A percentile compares a stretch with the other conserved stretches of the same genome.
These are phyloP conservation scores for Harpalus rubripes DNA, from an alignment of 2,888 invertebrate species.

Conservation along the genomic window DNA sequence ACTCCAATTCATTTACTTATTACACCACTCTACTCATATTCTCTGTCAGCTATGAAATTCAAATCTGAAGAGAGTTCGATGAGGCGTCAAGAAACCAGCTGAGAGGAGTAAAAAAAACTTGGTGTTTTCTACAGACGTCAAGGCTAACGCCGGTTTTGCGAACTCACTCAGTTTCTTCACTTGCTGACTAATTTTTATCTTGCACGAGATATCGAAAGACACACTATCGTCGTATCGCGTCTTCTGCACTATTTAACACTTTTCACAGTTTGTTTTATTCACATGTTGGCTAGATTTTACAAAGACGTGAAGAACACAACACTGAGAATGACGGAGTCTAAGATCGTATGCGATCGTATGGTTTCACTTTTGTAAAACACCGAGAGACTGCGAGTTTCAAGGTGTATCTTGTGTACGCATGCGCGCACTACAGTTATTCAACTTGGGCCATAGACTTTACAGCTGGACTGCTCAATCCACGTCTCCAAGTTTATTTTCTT, in stretches of 20 bases:
- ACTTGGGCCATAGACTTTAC: slow-evolving; percentile 70
- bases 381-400: slow-evolving; percentile 72
- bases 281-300: slow-evolving; percentile 24
- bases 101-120: slow-evolving; percentile 19
- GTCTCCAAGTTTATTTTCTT: neutral
- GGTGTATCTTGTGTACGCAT: slow-evolving; percentile 73
- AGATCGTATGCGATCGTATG: slow-evolving; percentile 72
- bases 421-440: slow-evolving; percentile 75
- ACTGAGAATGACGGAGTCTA: slow-evolving; percentile 46
- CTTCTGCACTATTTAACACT: slow-evolving; percentile 15
- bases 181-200: slow-evolving; percentile 18
- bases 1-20: slow-evolving; percentile 45
- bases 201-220: neutral
- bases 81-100: slow-evolving; percentile 30
- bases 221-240: neutral
- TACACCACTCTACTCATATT: slow-evolving; percentile 2
- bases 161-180: slow-evolving; percentile 13
- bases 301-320: slow-evolving; percentile 30
- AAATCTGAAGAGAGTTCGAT: slow-evolving; percentile 24
- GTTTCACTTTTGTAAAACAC: slow-evolving; percentile 68
- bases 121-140: slow-evolving; percentile 43
- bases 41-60: neutral
- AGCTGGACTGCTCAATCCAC: slow-evolving; percentile 25
- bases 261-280: slow-evolving; percentile 15
- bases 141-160: slow-evolving; percentile 62